phyloP scores from a whole-genome alignment of 2,888 invertebrate species.

The Perithous albicinctus region DNA sequence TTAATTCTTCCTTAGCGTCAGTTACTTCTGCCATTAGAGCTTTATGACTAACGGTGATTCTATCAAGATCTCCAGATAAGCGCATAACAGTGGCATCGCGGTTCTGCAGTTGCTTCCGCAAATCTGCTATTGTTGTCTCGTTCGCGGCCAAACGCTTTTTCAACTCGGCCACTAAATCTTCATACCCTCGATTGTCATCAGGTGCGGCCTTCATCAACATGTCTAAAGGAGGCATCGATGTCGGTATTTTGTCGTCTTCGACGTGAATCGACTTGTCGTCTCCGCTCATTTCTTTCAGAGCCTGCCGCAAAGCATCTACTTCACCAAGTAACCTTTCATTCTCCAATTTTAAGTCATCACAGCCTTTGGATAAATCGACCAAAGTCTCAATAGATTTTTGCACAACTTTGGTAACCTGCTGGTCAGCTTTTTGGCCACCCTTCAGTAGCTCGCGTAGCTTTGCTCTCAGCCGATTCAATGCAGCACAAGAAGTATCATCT shows the following conservation, averaged over 20 bases:
- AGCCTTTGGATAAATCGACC: conserved; percentile 74
- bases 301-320: conserved; percentile 65
- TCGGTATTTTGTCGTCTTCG: not conserved
- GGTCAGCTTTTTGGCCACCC: conserved; percentile 74
- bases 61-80: conserved; percentile 71
- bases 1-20: conserved; percentile 73
- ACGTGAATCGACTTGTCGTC: not conserved
- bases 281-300: not conserved
- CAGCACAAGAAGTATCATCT: conserved; percentile 78
- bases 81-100: conserved; percentile 54
- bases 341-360: conserved; percentile 74
- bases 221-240: not conserved
- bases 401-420: conserved; percentile 74
- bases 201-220: not conserved
- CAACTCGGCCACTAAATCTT: conserved; percentile 65
- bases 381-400: conserved; percentile 78
- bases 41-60: conserved; percentile 69
- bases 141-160: conserved; percentile 72
- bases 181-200: conserved; percentile 15
- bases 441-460: conserved; percentile 79
- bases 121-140: conserved; percentile 68
- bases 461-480: conserved; percentile 78
- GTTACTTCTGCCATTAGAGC: conserved; percentile 69
- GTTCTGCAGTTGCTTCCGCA: conserved; percentile 54
- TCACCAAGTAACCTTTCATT: conserved; percentile 72